These are phyloP conservation scores for Varanus komodoensis DNA, from an alignment of 2,113 vertebrate genomes.

Conservation along the genomic window DNA sequence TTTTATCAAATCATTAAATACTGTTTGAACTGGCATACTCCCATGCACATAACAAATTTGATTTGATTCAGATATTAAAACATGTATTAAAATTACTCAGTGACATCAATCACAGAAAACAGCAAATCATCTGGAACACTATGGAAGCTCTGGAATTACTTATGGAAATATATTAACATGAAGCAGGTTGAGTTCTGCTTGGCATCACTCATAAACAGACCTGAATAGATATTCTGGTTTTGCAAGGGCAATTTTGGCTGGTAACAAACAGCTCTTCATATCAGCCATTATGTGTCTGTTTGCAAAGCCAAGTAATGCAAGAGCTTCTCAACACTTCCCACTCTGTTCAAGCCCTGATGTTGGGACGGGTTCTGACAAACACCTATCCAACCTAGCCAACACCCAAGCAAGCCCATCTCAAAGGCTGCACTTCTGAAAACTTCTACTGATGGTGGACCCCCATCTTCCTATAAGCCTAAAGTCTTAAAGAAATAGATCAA, in stretches of 20 bases:
- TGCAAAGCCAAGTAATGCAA: neutral
- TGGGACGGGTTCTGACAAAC: too few species aligned
- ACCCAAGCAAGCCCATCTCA: neutral
- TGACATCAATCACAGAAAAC: neutral
- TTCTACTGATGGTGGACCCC: neutral
- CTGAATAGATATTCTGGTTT: neutral
- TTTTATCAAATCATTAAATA: slow-evolving; percentile 32
- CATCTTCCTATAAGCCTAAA: neutral
- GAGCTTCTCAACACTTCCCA: neutral
- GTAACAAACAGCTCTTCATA: neutral
- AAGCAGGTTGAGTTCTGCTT: neutral
- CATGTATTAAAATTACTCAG: neutral
- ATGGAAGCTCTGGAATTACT: neutral
- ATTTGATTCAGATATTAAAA: neutral
- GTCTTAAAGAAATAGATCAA: neutral
- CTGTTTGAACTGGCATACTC: neutral
- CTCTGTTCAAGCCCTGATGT: too few species aligned
- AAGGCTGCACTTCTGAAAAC: neutral
- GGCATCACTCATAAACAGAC: neutral
- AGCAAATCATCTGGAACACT: neutral
- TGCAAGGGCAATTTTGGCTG: neutral
- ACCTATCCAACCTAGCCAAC: neutral
- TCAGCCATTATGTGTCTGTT: neutral
- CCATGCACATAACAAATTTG: neutral
- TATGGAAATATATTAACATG: neutral